Evolutionary conservation across 2,113 vertebrate species (phyloP), one percentile per base, ranked within the genome.

Genomic region (Melozone crissalis): DNA sequence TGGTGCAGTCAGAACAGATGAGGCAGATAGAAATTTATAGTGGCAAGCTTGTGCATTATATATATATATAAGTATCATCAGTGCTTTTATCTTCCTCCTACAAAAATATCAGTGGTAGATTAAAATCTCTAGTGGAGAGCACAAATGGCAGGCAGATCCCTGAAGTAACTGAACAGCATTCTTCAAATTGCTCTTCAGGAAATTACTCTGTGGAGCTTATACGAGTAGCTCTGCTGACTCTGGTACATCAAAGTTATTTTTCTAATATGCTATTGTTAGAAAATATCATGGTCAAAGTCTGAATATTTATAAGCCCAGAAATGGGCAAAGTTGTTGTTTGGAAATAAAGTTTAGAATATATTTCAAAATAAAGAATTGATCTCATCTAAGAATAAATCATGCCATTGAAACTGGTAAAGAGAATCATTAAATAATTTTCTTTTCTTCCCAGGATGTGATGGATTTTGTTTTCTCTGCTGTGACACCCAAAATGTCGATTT

Each of bases 401-500:
- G 43, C 19, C 2, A 16, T 23, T 84, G 35, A 82, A 93, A 72
- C 4, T 37, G 7, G 4, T 47, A 37, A 77, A 55, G 22, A 57
- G 21, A 66, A 46, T 76, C 5, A 55, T 77, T 76, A 97, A 95
- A 69, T 93, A 24, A 58, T 51, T 4, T 44, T 86, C 94, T 78
- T 80, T 51, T 28, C 35, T 69, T 95, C 15, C 84, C 87, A 98
- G 98, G 98, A 98, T 89, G 51, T 98, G 89, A 87, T 99, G 85
- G 97, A 98, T 95, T 99, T 98, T 95, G 96, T 98, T 75, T 98
- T 83, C 92, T 98, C 98, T 39, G 94, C 98, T 15, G 96, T 98
- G 87, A 97, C 95, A 84, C 98, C 98, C 33, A 98, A 98, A 97
- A 99, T 99, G 98, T 93, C 94, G 12, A 89, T 98, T 85, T 96